Evolutionary conservation across 2,797 vertebrate genomes (phyloP).

Genomic region (Somateria mollissima): DNA sequence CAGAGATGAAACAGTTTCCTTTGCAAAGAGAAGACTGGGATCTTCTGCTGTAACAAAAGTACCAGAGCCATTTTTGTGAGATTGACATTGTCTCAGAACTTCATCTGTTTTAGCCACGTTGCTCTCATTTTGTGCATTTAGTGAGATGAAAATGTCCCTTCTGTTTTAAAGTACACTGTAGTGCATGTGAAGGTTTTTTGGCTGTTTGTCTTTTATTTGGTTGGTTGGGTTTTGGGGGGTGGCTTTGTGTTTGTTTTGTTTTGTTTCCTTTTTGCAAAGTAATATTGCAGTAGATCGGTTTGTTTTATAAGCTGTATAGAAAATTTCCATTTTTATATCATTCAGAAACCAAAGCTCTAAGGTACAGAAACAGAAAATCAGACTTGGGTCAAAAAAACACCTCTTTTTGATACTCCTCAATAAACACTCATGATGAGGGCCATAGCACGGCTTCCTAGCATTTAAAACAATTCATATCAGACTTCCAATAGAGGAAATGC

Average conservation of each 20-base stretch:
- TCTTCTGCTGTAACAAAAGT: neutral
- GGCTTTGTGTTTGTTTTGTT: too few relatives aligned
- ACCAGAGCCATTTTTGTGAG: neutral
- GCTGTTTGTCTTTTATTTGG: too few relatives aligned
- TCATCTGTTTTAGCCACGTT: neutral
- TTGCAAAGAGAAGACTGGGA: neutral
- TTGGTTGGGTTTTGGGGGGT: rapidly evolving
- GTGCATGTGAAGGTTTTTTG: neutral
- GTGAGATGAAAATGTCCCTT: rapidly evolving
- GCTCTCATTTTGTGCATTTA: neutral
- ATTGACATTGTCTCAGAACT: neutral
- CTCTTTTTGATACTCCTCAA: neutral
- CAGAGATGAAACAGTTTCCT: neutral
- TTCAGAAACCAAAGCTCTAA: neutral
- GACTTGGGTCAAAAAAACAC: rapidly evolving
- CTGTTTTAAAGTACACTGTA: neutral
- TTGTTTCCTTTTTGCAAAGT: neutral
- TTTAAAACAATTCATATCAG: neutral
- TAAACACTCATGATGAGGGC: neutral
- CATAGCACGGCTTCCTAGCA: neutral
- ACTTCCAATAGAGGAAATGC: neutral
- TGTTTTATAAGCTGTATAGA: neutral
- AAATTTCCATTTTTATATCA: neutral
- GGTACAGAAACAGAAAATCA: neutral
- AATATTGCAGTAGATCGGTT: neutral